Conservation (phyloP, 2,113 vertebrate species). For the Puffinus mauretanicus region DNA sequence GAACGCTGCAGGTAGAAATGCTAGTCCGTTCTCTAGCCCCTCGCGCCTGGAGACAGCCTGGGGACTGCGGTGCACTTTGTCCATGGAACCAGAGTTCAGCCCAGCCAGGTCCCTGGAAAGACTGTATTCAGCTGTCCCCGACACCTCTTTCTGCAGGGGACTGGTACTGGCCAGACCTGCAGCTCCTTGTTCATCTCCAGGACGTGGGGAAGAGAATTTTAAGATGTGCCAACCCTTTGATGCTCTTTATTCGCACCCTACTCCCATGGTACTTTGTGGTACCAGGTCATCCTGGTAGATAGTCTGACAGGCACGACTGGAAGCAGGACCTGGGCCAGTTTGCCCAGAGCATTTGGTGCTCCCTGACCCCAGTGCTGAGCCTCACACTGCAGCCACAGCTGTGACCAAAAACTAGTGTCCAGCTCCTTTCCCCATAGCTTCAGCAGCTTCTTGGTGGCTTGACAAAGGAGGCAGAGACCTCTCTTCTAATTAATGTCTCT, state of each 20-base stretch:
- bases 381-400: not conserved
- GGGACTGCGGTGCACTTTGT: too few relatives aligned
- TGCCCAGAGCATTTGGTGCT: not conserved
- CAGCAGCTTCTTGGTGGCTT: not conserved
- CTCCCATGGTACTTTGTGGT: not conserved
- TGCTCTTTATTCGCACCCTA: not conserved
- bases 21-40: not conserved
- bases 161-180: not conserved
- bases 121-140: not conserved
- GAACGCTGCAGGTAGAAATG: not conserved
- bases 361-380: not conserved
- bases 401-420: not conserved
- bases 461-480: not conserved
- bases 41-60: too few relatives aligned
- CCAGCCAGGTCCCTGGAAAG: not conserved
- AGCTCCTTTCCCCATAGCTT: not conserved
- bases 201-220: not conserved
- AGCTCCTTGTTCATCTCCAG: not conserved
- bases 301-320: not conserved
- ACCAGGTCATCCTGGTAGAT: not conserved
- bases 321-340: not conserved
- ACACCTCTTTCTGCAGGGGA: not conserved
- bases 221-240: fast-evolving
- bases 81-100: not conserved
- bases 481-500: not conserved